A percentile compares a stretch with the other conserved stretches of the same genome.
Conservation (phyloP, 2,113 vertebrate species). For the Centropus bengalensis region DNA sequence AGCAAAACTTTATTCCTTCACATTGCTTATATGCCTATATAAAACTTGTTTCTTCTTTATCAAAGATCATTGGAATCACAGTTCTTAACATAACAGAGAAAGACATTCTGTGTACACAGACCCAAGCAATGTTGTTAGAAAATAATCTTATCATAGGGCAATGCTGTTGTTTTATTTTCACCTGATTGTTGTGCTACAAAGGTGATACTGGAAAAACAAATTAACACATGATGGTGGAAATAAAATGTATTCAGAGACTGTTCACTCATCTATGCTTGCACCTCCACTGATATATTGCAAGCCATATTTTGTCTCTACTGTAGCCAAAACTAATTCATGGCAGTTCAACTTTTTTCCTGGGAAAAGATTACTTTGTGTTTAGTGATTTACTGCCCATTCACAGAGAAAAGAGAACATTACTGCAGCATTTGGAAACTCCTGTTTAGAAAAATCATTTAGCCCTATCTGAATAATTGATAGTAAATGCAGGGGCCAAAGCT, state of each 20-base stretch:
- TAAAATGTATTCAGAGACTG: background rate
- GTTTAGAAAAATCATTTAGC: background rate
- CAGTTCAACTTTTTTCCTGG: background rate
- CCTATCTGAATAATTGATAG: background rate
- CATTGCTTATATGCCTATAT: background rate
- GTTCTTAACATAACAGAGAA: background rate
- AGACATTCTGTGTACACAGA: background rate
- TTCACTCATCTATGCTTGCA: background rate
- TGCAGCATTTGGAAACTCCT: background rate
- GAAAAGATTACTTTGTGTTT: background rate
- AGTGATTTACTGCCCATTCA: background rate
- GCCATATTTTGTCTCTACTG: background rate
- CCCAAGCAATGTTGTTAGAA: background rate
- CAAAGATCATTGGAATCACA: background rate
- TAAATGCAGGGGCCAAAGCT: background rate
- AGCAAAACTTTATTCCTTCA: background rate
- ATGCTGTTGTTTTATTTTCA: background rate
- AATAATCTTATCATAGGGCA: background rate
- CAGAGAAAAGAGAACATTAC: background rate
- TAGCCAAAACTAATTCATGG: background rate
- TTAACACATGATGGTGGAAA: background rate
- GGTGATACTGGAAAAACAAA: background rate
- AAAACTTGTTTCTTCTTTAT: constrained; percentile 29
- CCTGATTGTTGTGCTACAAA: background rate
- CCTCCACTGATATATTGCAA: background rate